Evolutionary conservation across 2,113 vertebrate genomes (phyloP).

Genomic region (Campylomormyrus numenius): DNA sequence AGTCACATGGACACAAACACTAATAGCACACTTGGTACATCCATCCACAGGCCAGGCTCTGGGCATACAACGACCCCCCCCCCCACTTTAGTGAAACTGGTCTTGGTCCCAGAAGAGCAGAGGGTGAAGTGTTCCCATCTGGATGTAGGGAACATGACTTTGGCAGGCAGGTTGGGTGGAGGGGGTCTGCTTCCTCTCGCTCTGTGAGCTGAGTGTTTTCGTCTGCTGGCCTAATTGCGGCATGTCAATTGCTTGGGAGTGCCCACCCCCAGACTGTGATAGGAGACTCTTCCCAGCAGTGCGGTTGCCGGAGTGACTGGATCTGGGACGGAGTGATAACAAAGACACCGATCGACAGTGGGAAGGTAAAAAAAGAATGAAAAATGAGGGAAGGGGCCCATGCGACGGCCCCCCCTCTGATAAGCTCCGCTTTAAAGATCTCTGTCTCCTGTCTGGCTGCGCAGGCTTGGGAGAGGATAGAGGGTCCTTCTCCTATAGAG

Average conservation of each 20-base stretch:
- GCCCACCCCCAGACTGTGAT: neutral
- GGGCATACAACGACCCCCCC: neutral
- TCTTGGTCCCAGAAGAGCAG: neutral
- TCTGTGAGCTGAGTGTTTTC: neutral
- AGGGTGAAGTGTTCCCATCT: constrained; percentile 15
- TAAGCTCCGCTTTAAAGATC: neutral
- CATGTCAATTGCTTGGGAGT: neutral
- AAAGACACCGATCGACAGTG: neutral
- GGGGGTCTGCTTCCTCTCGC: neutral
- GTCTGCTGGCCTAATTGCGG: neutral
- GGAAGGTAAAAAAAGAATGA: neutral
- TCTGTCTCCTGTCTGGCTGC: neutral
- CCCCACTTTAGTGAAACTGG: neutral
- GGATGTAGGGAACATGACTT: constrained; percentile 5
- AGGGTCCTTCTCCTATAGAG: neutral
- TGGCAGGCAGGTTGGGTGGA: neutral
- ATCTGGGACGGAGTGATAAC: neutral
- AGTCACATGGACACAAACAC: neutral
- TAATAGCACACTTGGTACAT: neutral
- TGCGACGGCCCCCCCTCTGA: neutral
- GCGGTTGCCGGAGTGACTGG: neutral
- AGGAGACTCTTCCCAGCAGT: neutral
- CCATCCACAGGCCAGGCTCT: neutral
- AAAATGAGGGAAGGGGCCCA: neutral
- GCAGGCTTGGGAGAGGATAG: neutral